Evolutionary conservation across 2,113 vertebrate species (phyloP), one percentile per base, ranked within the genome.

Genomic region (Amblyopsis rosae): DNA sequence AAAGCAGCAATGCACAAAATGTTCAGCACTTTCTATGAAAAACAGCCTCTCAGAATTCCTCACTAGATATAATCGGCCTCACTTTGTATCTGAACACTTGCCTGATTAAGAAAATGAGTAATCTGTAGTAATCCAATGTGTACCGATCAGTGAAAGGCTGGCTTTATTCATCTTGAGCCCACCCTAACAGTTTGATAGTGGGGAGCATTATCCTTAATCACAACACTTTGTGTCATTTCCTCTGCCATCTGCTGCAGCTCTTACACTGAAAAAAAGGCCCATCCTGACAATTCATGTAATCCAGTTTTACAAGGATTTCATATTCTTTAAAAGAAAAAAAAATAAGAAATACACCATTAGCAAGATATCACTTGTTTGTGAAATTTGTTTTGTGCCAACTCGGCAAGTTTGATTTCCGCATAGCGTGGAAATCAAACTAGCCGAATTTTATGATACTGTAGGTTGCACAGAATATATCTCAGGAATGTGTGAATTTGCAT

Each of bases 201-300:
- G 82, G 73, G 72, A 67, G 66, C 82, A 81, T 89, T 90, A 84
- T 87, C 80, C 84, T 81, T 82, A 90, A 91, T 92, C 90, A 92
- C 81, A 91, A 89, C 50, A 82, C 88, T 90, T 93, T 91, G 90
- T 92, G 81, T 72, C 47, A 75, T 85, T 91, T 91, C 89, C 85
- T 83, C 79, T 69, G 76, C 75, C 86, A 90, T 90, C 90, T 90
- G 85, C 75, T 51, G 61, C 49, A 19, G 77, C 76, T 87, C 64
- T 59, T 76, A 56, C 58, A 51, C 35, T 41, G 62, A 9, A 9
- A 16, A 16, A 51, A 51, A 51, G 10, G 15, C 13, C 49, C 49
- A 15, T 51, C 49, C 49, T 12, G 12, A 51, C 49, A 51, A 51
- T 11, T 51, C 49, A 51, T 51, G 10, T 51, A 5, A 12, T 51